Evolutionary conservation across 2,888 invertebrate species (phyloP).

Genomic region (Dendrolimus houi): DNA sequence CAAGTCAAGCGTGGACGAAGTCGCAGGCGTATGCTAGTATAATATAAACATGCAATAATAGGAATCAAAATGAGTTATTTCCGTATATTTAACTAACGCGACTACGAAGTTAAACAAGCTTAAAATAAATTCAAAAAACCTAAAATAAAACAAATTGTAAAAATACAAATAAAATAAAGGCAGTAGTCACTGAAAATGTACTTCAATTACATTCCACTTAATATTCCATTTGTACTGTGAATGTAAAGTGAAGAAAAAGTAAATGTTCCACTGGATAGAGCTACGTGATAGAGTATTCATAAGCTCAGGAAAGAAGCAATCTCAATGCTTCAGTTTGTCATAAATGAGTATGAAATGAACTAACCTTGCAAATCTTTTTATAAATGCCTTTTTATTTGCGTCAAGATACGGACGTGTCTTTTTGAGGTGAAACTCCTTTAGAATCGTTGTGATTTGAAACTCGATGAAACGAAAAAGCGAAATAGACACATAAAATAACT

Average conservation of each 20-base stretch:
- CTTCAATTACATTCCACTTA: background rate
- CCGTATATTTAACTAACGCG: too few species aligned
- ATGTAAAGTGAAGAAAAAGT: background rate
- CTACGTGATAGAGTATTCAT: background rate
- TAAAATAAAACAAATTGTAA: background rate
- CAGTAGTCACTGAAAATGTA: background rate
- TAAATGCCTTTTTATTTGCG: background rate
- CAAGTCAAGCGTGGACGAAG: too few species aligned
- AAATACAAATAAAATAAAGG: background rate
- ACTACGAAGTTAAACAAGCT: too few species aligned
- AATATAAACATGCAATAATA: too few species aligned
- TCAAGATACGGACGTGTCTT: background rate
- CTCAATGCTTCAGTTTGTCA: background rate
- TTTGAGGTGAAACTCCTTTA: too few species aligned
- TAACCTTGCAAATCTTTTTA: background rate
- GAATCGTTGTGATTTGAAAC: too few species aligned
- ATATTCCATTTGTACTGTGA: background rate
- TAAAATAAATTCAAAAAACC: too few species aligned
- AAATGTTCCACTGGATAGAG: background rate
- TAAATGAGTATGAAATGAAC: background rate
- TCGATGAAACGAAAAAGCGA: too few species aligned
- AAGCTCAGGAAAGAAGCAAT: background rate
- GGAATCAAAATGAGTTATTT: too few species aligned
- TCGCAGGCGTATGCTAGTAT: too few species aligned
- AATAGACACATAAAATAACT: too few species aligned